A percentile compares a stretch with the other conserved stretches of the same genome.
Conservation (phyloP, 2,888 invertebrate species). For the Caenorhabditis angaria region DNA sequence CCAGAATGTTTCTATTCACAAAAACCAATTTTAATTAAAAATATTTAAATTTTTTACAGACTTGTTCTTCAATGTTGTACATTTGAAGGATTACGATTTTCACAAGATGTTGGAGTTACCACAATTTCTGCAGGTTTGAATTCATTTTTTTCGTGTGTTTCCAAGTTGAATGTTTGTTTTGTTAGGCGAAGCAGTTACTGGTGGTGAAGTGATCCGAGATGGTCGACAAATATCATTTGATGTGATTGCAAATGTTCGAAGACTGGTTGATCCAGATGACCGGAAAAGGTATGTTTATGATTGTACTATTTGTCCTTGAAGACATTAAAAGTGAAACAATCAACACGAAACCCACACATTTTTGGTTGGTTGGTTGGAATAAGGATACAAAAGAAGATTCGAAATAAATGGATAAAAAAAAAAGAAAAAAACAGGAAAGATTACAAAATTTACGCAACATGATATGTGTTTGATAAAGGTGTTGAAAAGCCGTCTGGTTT, state of each 20-base stretch:
- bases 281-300: slow-evolving; percentile 38
- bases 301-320: neutral
- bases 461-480: neutral
- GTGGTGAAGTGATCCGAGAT: slow-evolving; percentile 69
- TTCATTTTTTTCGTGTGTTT: neutral
- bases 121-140: slow-evolving; percentile 56
- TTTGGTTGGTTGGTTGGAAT: too few species aligned
- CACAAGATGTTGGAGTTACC: slow-evolving; percentile 70
- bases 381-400: slow-evolving; percentile 6
- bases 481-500: slow-evolving; percentile 2
- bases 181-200: slow-evolving; percentile 69
- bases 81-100: slow-evolving; percentile 69
- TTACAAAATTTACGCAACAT: slow-evolving; percentile 12
- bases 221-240: slow-evolving; percentile 72
- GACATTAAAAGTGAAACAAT: neutral
- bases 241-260: slow-evolving; percentile 69
- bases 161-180: neutral
- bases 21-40: too few species aligned
- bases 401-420: neutral
- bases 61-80: slow-evolving; percentile 69
- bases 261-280: slow-evolving; percentile 62
- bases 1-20: too few species aligned
- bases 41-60: slow-evolving; percentile 39
- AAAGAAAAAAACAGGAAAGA: slow-evolving; percentile 13
- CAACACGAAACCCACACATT: too few species aligned